Conservation (phyloP, 2,113 vertebrate genomes). For the Dasyprocta punctata region DNA sequence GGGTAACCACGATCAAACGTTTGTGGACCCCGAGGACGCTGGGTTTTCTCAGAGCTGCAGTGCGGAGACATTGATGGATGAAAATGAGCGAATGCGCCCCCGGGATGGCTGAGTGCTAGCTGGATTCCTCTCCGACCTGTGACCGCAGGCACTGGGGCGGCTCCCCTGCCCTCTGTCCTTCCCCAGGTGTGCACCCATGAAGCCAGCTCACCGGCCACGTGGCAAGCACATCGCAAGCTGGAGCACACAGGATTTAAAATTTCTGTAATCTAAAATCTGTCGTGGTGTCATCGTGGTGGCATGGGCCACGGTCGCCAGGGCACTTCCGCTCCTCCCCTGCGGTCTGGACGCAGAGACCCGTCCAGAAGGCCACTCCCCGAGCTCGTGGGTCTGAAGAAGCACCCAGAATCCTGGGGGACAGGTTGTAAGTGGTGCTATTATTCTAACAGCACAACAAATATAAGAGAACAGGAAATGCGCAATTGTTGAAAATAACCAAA, state of each 20-base stretch:
- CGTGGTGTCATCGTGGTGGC: not conserved
- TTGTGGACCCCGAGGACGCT: not conserved
- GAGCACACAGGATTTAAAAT: not conserved
- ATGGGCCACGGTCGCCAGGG: not conserved
- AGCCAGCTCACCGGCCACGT: not conserved
- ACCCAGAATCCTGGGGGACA: not conserved
- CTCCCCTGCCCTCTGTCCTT: not conserved
- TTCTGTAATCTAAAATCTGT: not conserved
- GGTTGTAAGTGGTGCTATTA: not conserved
- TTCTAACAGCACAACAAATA: not conserved
- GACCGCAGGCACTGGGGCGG: not conserved
- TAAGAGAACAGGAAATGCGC: not conserved
- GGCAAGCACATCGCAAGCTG: not conserved
- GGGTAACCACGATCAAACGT: not conserved
- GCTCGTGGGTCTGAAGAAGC: not conserved
- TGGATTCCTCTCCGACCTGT: not conserved
- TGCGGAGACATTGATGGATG: conserved; percentile 43
- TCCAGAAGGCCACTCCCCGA: not conserved
- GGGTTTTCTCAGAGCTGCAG: not conserved
- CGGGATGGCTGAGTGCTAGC: not conserved
- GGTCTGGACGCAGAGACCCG: fast-evolving
- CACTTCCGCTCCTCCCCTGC: not conserved
- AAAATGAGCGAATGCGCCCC: not conserved
- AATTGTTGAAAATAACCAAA: not conserved
- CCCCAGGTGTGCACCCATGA: not conserved